A percentile compares a stretch with the other conserved stretches of the same genome.
These are phyloP conservation scores for Cerastis leucographa DNA, from an alignment of 2,888 invertebrate species.

Conservation along the genomic window DNA sequence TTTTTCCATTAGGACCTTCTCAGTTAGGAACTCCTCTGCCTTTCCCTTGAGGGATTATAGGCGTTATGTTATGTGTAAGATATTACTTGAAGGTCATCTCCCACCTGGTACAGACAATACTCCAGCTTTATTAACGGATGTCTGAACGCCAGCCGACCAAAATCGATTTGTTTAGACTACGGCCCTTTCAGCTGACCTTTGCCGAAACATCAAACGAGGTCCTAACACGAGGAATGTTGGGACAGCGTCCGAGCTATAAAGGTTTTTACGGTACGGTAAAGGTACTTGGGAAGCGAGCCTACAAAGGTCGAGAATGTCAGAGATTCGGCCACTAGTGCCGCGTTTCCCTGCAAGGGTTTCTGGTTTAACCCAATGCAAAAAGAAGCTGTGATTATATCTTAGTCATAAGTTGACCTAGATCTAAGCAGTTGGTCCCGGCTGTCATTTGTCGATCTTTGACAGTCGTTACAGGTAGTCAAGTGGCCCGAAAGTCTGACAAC, in stretches of 20 bases:
- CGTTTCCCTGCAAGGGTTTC: background rate
- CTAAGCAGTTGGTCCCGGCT: too few species aligned
- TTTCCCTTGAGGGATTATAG: too few species aligned
- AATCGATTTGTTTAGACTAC: constrained; percentile 74
- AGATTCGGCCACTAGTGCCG: constrained; percentile 41
- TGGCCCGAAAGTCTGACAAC: too few species aligned
- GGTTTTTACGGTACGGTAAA: constrained; percentile 29
- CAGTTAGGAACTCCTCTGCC: too few species aligned
- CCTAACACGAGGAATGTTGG: constrained; percentile 18
- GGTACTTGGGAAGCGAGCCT: background rate
- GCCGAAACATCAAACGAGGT: constrained; percentile 64
- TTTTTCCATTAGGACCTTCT: too few species aligned
- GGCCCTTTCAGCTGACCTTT: constrained; percentile 75
- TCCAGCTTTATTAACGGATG: constrained; percentile 53
- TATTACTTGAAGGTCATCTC: constrained; percentile 25
- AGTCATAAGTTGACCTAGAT: background rate
- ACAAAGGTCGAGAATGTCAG: constrained; percentile 48
- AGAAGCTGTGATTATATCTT: background rate
- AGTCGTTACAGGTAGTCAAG: too few species aligned
- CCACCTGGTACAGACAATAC: constrained; percentile 20
- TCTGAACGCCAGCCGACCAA: constrained; percentile 51
- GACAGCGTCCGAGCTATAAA: constrained; percentile 36
- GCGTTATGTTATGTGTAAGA: too few species aligned
- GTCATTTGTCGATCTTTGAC: too few species aligned
- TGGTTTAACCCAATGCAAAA: background rate